Conservation (phyloP, 2,888 invertebrate genomes). For the Spilarctia lutea region DNA sequence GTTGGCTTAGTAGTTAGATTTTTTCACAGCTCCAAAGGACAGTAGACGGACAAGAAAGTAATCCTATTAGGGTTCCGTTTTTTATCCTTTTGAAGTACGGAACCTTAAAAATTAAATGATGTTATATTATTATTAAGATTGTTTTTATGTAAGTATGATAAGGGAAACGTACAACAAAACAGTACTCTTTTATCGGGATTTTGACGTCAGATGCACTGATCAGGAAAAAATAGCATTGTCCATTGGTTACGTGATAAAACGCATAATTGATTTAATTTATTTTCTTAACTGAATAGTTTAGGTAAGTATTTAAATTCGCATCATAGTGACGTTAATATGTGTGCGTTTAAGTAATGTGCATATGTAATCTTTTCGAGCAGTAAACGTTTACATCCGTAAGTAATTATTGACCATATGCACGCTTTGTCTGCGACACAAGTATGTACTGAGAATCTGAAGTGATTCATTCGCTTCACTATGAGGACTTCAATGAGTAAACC, state of each 20-base stretch:
- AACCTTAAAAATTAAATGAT: too few relatives aligned
- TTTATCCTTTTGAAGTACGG: too few relatives aligned
- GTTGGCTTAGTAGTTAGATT: too few relatives aligned
- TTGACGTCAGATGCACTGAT: neutral
- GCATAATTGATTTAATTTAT: neutral
- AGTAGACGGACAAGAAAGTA: too few relatives aligned
- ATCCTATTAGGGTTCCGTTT: too few relatives aligned
- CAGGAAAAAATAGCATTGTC: neutral
- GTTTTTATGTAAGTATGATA: neutral
- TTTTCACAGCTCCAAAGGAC: too few relatives aligned
- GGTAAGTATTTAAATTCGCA: neutral
- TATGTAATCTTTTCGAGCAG: constrained; percentile 7
- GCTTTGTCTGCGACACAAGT: constrained; percentile 18
- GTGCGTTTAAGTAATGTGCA: neutral
- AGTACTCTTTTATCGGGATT: neutral
- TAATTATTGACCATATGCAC: constrained; percentile 14
- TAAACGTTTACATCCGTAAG: constrained; percentile 13
- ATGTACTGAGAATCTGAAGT: constrained; percentile 21
- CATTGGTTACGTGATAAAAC: neutral
- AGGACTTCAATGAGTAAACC: constrained; percentile 13
- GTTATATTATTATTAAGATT: neutral
- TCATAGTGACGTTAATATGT: neutral
- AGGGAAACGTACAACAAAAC: neutral
- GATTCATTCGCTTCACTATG: constrained; percentile 20
- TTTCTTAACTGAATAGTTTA: neutral